phyloP scores from a whole-genome alignment of 2,888 invertebrate genomes.

The Agonopterix subpropinquella region DNA sequence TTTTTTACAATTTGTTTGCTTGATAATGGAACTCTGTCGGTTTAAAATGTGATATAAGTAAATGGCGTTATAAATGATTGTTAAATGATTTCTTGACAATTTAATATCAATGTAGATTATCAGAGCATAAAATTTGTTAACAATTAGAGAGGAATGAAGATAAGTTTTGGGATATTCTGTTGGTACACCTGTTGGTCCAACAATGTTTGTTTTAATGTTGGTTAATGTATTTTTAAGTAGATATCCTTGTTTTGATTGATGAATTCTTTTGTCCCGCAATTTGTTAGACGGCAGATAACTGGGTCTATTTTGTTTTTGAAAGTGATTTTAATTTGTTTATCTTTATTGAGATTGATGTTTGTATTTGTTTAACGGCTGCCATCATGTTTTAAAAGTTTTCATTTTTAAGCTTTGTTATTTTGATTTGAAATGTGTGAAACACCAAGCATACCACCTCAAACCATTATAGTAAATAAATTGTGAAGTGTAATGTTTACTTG shows the following conservation, averaged over 20 bases:
- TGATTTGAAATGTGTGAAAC: too few species aligned
- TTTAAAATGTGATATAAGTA: constrained; percentile 24
- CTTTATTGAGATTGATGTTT: constrained; percentile 61
- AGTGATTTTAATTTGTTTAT: constrained; percentile 58
- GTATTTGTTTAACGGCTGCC: constrained; percentile 2
- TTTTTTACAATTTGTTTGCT: constrained; percentile 11
- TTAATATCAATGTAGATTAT: constrained; percentile 56
- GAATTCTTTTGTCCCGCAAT: constrained; percentile 42
- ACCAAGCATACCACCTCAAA: too few species aligned
- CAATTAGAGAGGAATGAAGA: constrained; percentile 48
- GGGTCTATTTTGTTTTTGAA: constrained; percentile 35
- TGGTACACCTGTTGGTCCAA: constrained; percentile 22
- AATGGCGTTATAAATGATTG: constrained; percentile 55
- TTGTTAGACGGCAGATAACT: constrained; percentile 42
- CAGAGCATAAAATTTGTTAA: constrained; percentile 45
- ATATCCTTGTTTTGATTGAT: constrained; percentile 68
- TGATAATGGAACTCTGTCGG: constrained; percentile 28
- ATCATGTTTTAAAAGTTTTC: neutral
- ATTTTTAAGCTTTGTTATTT: too few species aligned
- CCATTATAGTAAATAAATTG: too few species aligned
- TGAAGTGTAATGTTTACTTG: too few species aligned
- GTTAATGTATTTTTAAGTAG: constrained; percentile 68
- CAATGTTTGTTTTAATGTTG: constrained; percentile 35
- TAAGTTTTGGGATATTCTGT: constrained; percentile 22
- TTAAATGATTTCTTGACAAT: constrained; percentile 64